Conservation (phyloP, 2,797 vertebrate species). For the Diglossa cyanea region DNA sequence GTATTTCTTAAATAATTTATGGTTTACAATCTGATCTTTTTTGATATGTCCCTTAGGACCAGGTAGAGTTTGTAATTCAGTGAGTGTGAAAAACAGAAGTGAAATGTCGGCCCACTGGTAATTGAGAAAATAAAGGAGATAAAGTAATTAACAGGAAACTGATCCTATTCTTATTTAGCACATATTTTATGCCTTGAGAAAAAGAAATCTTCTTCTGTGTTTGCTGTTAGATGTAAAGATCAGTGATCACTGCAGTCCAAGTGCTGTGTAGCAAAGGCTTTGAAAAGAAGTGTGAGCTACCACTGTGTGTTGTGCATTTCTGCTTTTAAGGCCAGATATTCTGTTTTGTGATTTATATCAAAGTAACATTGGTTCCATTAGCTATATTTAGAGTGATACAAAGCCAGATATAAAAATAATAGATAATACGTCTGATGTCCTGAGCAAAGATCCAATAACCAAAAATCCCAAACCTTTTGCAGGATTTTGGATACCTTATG, state of each 20-base stretch:
- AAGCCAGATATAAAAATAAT: neutral
- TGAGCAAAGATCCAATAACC: neutral
- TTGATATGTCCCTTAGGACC: neutral
- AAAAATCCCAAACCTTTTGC: accelerated
- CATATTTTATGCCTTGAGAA: neutral
- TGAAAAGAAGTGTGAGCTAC: neutral
- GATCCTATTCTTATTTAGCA: neutral
- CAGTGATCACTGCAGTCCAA: neutral
- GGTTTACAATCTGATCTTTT: neutral
- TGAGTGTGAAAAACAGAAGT: neutral
- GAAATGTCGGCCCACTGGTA: neutral
- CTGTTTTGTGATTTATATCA: neutral
- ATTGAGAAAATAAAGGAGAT: neutral
- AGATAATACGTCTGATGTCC: neutral
- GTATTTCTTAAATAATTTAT: neutral
- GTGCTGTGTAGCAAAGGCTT: neutral
- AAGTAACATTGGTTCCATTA: neutral
- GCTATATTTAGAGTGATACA: neutral
- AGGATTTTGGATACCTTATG: neutral
- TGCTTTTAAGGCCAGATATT: neutral
- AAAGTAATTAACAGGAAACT: neutral
- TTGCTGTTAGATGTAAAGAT: neutral
- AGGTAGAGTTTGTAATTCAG: neutral
- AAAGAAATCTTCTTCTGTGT: neutral
- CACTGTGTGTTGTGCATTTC: neutral